Evolutionary conservation across 2,113 vertebrate genomes (phyloP).

Genomic region (Xenopus borealis): DNA sequence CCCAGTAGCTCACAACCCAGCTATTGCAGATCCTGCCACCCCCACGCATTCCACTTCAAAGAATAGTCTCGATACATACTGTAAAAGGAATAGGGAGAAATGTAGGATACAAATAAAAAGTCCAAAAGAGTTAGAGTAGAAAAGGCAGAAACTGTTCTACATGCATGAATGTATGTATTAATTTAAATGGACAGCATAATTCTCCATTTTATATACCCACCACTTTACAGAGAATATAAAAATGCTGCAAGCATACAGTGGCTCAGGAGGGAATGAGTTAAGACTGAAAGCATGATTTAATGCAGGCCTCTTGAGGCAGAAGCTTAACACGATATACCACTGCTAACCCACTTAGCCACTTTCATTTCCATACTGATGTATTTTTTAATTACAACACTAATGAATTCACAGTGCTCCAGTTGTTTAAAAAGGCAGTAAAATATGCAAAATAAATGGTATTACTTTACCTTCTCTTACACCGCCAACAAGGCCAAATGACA

Average conservation of each 20-base stretch:
- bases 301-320: conserved; percentile 25
- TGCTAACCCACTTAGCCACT: conserved; percentile 43
- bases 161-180: no score
- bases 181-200: no score
- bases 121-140: no score
- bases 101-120: no score
- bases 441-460: conserved; percentile 33
- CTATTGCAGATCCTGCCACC: no score
- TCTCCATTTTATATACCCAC: no score
- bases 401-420: conserved; percentile 32
- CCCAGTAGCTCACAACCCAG: no score
- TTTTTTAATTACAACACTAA: conserved; percentile 45
- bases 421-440: conserved; percentile 36
- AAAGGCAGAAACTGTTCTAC: no score
- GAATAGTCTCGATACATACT: no score
- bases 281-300: conserved; percentile 22
- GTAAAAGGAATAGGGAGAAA: no score
- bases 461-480: conserved; percentile 23
- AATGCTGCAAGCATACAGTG: conserved; percentile 1
- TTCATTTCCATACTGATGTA: conserved; percentile 45
- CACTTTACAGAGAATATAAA: not conserved
- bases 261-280: conserved; percentile 29
- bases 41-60: no score
- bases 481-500: conserved; percentile 14
- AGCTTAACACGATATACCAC: conserved; percentile 38